A percentile compares a stretch with the other conserved stretches of the same genome.
Conservation (phyloP, 2,113 vertebrate species). For the Pomatorhinus ruficollis region DNA sequence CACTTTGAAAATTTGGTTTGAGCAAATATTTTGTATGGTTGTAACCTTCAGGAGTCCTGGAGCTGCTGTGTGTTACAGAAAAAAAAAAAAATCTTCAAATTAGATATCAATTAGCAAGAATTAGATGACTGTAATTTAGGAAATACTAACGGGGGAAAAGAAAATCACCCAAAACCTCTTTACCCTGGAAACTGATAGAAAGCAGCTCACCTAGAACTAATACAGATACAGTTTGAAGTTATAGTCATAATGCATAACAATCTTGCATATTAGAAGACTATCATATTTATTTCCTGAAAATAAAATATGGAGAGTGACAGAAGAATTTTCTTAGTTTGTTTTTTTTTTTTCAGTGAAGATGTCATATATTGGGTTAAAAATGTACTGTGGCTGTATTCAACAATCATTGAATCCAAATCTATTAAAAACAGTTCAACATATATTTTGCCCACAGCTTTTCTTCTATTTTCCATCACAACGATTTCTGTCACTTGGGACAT, state of each 20-base stretch:
- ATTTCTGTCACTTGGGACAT: not conserved
- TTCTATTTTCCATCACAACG: not conserved
- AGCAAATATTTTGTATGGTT: not conserved
- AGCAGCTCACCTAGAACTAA: not conserved
- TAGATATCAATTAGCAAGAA: not conserved
- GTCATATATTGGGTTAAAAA: not conserved
- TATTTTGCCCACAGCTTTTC: not conserved
- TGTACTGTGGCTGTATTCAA: not conserved
- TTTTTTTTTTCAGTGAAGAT: not conserved
- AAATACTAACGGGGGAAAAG: accelerated
- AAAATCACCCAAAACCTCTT: not conserved
- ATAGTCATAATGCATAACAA: not conserved
- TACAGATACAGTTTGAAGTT: not conserved
- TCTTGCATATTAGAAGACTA: not conserved
- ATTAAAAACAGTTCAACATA: not conserved
- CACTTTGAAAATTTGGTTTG: not conserved
- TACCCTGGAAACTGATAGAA: not conserved
- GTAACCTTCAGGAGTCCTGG: not conserved
- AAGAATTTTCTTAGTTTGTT: not conserved
- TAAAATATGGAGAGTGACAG: not conserved
- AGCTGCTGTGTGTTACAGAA: not conserved
- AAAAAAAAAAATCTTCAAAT: not conserved
- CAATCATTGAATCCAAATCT: not conserved
- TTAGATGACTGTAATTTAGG: not conserved
- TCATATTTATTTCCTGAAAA: not conserved